Conservation (phyloP, 2,113 vertebrate species). For the Heptranchias perlo region DNA sequence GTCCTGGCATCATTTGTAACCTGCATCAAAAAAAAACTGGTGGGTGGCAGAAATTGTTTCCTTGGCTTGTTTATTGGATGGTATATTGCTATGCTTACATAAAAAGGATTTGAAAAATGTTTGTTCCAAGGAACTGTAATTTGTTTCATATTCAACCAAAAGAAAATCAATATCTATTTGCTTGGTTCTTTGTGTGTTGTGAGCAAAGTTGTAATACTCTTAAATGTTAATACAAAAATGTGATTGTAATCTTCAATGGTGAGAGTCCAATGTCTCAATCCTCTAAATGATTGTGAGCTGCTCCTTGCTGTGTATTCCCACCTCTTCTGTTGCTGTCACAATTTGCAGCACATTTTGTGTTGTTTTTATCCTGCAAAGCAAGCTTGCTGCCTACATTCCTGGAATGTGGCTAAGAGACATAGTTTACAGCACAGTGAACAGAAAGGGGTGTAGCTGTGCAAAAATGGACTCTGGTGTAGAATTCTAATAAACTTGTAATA, state of each 20-base stretch:
- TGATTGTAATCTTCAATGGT: neutral
- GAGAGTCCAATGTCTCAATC: neutral
- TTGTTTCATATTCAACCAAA: neutral
- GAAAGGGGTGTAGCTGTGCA: neutral
- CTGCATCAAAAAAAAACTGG: constrained; percentile 51
- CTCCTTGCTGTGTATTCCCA: neutral
- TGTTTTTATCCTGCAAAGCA: neutral
- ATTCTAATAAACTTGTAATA: neutral
- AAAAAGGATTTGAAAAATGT: neutral
- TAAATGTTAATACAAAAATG: neutral
- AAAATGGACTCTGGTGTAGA: neutral
- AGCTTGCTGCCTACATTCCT: neutral
- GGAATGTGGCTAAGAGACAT: neutral
- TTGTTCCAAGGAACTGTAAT: neutral
- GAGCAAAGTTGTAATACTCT: neutral
- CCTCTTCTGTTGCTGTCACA: neutral
- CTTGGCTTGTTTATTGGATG: neutral
- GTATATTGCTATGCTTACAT: neutral
- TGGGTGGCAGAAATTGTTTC: neutral
- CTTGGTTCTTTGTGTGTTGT: neutral
- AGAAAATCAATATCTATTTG: neutral
- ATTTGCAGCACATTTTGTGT: neutral
- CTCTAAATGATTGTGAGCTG: neutral
- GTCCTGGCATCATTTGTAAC: constrained; percentile 63
- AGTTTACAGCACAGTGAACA: neutral